Percentiles rank a stretch among this genome's conserved stretches.
These are phyloP conservation scores for Litocranius walleri DNA, from an alignment of 2,113 vertebrate species.

Conservation along the genomic window DNA sequence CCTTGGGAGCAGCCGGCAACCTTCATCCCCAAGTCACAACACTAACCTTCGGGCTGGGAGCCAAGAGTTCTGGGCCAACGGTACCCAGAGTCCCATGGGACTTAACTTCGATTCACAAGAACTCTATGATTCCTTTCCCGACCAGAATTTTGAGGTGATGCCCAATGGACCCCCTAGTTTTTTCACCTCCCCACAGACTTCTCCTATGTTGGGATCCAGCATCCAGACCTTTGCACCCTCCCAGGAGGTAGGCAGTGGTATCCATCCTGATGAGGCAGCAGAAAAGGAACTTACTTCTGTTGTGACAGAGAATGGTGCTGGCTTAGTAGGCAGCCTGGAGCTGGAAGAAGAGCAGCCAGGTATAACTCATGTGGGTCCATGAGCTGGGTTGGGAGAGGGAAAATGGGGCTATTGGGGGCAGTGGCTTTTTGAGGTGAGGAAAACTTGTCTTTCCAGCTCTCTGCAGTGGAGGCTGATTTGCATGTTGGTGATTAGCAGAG, in stretches of 20 bases:
- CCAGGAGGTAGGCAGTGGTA: constrained; percentile 40
- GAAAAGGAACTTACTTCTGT: constrained; percentile 73
- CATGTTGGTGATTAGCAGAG: constrained; percentile 74
- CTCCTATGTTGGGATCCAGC: constrained; percentile 77
- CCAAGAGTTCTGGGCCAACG: constrained; percentile 90
- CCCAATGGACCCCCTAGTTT: constrained; percentile 79
- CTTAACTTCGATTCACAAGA: constrained; percentile 85
- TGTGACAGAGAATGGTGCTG: constrained; percentile 75
- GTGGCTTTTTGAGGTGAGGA: constrained; percentile 67
- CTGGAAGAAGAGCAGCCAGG: constrained; percentile 81
- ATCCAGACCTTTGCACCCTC: constrained; percentile 76
- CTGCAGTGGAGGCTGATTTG: constrained; percentile 70
- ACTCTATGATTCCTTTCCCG: constrained; percentile 84
- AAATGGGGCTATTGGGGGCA: background rate
- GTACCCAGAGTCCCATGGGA: constrained; percentile 83
- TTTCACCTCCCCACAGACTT: constrained; percentile 77
- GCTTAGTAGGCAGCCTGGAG: constrained; percentile 81
- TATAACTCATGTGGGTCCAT: constrained; percentile 38
- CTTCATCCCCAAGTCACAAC: constrained; percentile 79
- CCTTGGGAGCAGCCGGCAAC: constrained; percentile 73
- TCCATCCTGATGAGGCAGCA: constrained; percentile 52
- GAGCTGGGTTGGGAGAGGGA: background rate
- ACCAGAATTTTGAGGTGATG: constrained; percentile 83
- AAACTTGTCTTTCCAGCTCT: constrained; percentile 71
- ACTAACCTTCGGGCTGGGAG: constrained; percentile 80